Conservation (phyloP, 2,113 vertebrate genomes). For the Elephas maximus region DNA sequence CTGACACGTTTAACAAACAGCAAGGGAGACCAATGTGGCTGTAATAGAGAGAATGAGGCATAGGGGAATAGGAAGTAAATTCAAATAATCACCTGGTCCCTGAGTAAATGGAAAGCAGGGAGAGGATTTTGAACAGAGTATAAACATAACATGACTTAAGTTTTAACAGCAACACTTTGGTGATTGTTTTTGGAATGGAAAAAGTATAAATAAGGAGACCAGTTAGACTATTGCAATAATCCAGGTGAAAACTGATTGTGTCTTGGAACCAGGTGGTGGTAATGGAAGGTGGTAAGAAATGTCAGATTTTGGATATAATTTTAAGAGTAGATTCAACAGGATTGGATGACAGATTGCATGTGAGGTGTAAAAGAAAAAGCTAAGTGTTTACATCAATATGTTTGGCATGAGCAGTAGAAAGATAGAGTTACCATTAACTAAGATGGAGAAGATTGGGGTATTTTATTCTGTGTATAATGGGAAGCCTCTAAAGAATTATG, state of each 20-base stretch:
- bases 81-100: background rate
- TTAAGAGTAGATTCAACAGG: background rate
- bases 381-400: background rate
- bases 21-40: background rate
- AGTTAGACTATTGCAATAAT: background rate
- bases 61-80: background rate
- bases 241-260: background rate
- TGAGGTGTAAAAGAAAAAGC: background rate
- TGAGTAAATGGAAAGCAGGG: background rate
- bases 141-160: background rate
- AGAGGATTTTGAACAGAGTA: background rate
- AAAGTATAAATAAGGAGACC: background rate
- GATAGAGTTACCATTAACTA: background rate
- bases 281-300: background rate
- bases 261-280: background rate
- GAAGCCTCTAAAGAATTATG: background rate
- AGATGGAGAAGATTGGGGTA: background rate
- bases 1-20: no score
- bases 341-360: background rate
- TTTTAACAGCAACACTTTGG: background rate
- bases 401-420: background rate
- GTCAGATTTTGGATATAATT: background rate
- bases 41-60: background rate
- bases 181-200: background rate
- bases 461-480: background rate